Percentiles rank a stretch among this genome's conserved stretches.
These are phyloP conservation scores for Hirtodrosophila confusa DNA, from an alignment of 2,888 invertebrate species.

Conservation along the genomic window DNA sequence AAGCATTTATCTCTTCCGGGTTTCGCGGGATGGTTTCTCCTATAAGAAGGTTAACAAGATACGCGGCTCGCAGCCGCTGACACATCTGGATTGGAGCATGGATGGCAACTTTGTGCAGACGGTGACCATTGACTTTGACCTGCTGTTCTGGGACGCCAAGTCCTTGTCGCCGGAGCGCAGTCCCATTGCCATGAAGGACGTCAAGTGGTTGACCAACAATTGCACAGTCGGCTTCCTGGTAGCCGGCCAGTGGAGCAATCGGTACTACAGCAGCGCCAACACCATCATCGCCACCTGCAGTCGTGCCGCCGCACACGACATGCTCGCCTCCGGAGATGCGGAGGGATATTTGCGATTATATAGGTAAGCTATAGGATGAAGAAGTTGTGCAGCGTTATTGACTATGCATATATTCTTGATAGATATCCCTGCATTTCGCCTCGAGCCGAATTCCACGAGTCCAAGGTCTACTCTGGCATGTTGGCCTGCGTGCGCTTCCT, in stretches of 20 bases:
- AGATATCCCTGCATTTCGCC: conserved; percentile 94
- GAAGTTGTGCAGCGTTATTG: background rate
- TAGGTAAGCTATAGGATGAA: conserved; percentile 85
- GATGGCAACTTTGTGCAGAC: conserved; percentile 95
- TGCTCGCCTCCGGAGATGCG: conserved; percentile 93
- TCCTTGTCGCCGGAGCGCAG: conserved; percentile 94
- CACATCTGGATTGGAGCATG: conserved; percentile 95
- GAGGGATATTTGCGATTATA: conserved; percentile 94
- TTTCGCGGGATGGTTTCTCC: conserved; percentile 94
- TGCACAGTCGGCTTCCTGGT: conserved; percentile 94
- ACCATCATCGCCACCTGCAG: conserved; percentile 92
- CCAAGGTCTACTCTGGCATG: conserved; percentile 93
- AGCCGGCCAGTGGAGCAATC: conserved; percentile 95
- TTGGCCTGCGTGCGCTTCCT: conserved; percentile 92
- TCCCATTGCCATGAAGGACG: conserved; percentile 94
- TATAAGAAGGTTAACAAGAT: conserved; percentile 96
- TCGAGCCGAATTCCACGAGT: conserved; percentile 94
- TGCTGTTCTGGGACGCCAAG: conserved; percentile 96
- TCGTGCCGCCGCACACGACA: conserved; percentile 92
- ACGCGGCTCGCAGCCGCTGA: conserved; percentile 92
- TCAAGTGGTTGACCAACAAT: conserved; percentile 95
- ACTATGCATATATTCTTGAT: conserved; percentile 10
- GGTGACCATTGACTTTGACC: conserved; percentile 94
- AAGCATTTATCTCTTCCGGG: conserved; percentile 90
- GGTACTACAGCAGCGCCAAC: conserved; percentile 94